Percentiles rank a stretch among this genome's conserved stretches.
These are phyloP conservation scores for Lasioglossum oenotherae DNA, from an alignment of 2,888 invertebrate species.

Conservation along the genomic window DNA sequence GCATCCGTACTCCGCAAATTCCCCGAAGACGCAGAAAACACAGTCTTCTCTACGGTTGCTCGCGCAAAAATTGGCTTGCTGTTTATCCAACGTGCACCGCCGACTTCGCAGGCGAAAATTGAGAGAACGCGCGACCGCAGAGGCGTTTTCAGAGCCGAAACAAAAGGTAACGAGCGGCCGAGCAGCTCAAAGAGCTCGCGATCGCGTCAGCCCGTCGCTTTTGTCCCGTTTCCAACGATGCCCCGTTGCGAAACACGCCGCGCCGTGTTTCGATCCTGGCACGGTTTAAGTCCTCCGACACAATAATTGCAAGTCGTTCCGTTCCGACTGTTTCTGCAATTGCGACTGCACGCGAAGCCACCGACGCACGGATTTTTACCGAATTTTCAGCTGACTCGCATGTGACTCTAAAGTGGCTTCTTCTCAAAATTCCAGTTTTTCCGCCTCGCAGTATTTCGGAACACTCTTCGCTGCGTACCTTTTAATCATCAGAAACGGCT, in stretches of 20 bases:
- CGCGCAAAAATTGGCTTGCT: not conserved
- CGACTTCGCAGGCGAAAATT: not conserved
- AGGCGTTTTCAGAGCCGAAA: not conserved
- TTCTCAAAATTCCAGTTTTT: not conserved
- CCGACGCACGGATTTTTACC: not conserved
- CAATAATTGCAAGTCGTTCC: not conserved
- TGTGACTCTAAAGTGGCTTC: not conserved
- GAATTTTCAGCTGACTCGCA: not conserved
- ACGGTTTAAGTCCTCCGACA: not conserved
- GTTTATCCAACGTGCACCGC: not conserved
- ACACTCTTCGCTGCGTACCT: not conserved
- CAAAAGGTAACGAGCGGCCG: slow-evolving; percentile 20
- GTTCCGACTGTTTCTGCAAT: not conserved
- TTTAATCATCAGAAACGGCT: not conserved
- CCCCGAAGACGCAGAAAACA: not conserved
- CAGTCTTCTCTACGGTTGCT: not conserved
- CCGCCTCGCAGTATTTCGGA: not conserved
- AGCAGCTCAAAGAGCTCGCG: not conserved
- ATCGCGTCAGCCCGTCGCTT: not conserved
- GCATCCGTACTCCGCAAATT: not conserved
- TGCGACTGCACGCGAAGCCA: not conserved
- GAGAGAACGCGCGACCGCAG: slow-evolving; percentile 16
- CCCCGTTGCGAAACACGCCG: not conserved
- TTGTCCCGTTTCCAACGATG: not conserved
- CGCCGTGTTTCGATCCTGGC: not conserved